phyloP scores from a whole-genome alignment of 2,113 vertebrate genomes.

The Anthoscopus minutus region DNA sequence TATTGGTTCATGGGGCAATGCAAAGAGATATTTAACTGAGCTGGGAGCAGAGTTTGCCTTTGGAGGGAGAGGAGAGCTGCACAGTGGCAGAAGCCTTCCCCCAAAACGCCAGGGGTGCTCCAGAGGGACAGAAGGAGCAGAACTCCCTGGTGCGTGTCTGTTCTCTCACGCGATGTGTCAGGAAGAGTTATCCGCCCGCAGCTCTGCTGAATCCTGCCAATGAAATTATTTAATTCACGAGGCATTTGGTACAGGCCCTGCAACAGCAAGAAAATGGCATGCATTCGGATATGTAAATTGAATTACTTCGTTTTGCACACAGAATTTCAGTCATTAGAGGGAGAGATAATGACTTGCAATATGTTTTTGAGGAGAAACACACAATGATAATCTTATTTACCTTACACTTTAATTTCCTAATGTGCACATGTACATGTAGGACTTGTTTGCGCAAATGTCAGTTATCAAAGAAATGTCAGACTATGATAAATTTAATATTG shows the following conservation, averaged over 20 bases:
- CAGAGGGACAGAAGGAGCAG: neutral
- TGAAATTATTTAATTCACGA: neutral
- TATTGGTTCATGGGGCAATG: neutral
- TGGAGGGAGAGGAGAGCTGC: neutral
- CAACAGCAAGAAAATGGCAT: neutral
- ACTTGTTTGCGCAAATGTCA: constrained; percentile 16
- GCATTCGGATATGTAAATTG: constrained; percentile 27
- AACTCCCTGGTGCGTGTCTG: accelerated
- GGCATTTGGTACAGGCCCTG: neutral
- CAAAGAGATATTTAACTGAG: neutral
- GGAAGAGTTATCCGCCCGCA: neutral
- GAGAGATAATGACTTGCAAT: constrained; percentile 39
- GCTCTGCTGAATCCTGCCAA: neutral
- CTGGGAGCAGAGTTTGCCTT: neutral
- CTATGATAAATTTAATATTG: neutral
- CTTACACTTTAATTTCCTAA: constrained; percentile 59
- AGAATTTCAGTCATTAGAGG: constrained; percentile 25
- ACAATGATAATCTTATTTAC: constrained; percentile 41
- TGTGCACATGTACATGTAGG: neutral
- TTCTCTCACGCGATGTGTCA: neutral
- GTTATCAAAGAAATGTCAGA: constrained; percentile 25
- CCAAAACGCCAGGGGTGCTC: neutral
- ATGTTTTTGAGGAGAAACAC: constrained; percentile 48
- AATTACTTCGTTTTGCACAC: constrained; percentile 20
- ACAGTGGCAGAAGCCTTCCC: neutral